Evolutionary conservation across 2,888 invertebrate genomes (phyloP).

Genomic region (Augiades crinisus): DNA sequence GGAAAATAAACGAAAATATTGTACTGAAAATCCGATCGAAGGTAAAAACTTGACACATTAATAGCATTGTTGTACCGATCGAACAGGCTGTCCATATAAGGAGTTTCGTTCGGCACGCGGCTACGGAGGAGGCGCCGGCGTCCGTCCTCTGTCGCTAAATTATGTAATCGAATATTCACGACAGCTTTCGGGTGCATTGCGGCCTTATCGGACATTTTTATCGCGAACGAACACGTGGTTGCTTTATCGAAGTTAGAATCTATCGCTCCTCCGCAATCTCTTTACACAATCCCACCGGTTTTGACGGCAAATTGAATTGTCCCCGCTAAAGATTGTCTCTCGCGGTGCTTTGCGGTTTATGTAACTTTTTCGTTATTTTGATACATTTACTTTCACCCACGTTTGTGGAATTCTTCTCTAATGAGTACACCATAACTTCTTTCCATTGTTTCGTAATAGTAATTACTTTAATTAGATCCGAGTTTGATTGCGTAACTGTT

Average conservation of each 20-base stretch:
- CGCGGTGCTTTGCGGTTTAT: slow-evolving; percentile 13
- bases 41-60: slow-evolving; percentile 18
- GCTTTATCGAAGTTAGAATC: slow-evolving; percentile 2
- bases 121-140: slow-evolving; percentile 48
- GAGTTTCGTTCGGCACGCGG: slow-evolving; percentile 13
- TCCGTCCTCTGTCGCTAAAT: slow-evolving; percentile 47
- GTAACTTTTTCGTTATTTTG: slow-evolving; percentile 11
- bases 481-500: slow-evolving; percentile 15
- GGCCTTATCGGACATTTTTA: slow-evolving; percentile 28
- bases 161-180: slow-evolving; percentile 67
- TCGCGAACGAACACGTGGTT: slow-evolving; percentile 7
- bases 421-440: slow-evolving; percentile 10
- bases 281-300: slow-evolving; percentile 3
- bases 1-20: slow-evolving; percentile 9
- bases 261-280: neutral
- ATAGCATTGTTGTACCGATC: slow-evolving; percentile 17
- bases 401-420: slow-evolving; percentile 15
- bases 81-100: slow-evolving; percentile 17
- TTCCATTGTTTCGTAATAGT: slow-evolving; percentile 15
- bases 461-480: slow-evolving; percentile 20
- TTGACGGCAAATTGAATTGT: slow-evolving; percentile 1
- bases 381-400: slow-evolving; percentile 17
- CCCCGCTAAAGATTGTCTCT: slow-evolving; percentile 2
- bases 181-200: slow-evolving; percentile 47
- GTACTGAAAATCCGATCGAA: slow-evolving; percentile 1